Evolutionary conservation across 2,797 vertebrate genomes (phyloP).

Genomic region (Argentina silus): DNA sequence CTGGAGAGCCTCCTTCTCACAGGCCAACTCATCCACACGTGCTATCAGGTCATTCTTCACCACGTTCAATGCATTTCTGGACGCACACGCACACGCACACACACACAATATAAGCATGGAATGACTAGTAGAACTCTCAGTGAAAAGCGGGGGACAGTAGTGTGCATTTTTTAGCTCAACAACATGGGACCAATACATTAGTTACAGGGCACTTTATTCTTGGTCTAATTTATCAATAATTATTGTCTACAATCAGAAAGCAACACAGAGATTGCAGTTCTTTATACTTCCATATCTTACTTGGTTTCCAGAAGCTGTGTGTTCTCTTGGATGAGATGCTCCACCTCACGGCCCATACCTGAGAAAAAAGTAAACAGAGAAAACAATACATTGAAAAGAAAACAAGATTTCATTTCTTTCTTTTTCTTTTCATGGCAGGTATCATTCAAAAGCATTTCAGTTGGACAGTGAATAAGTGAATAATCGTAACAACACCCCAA

Average conservation of each 20-base stretch:
- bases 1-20: slow-evolving; percentile 92
- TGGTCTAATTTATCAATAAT: too few relatives aligned
- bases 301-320: slow-evolving; percentile 97
- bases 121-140: background rate
- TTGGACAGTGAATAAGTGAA: too few relatives aligned
- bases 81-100: background rate
- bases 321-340: slow-evolving; percentile 96
- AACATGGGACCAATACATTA: too few relatives aligned
- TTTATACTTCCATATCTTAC: slow-evolving; percentile 77
- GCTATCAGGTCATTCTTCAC: slow-evolving; percentile 98
- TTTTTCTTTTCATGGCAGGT: background rate
- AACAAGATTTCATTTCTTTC: background rate
- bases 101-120: background rate
- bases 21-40: slow-evolving; percentile 92
- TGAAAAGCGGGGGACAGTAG: slow-evolving; percentile 43
- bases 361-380: slow-evolving; percentile 46
- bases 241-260: background rate
- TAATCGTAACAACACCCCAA: too few relatives aligned
- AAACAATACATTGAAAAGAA: background rate
- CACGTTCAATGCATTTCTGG: slow-evolving; percentile 96
- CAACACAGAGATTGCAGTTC: background rate
- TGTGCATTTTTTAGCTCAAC: background rate
- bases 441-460: too few relatives aligned
- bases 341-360: slow-evolving; percentile 99
- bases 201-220: too few relatives aligned